Percentiles rank a stretch among this genome's conserved stretches.
These are phyloP conservation scores for Acromyrmex charruanus DNA, from an alignment of 1,140 invertebrate genomes.

Conservation along the genomic window DNA sequence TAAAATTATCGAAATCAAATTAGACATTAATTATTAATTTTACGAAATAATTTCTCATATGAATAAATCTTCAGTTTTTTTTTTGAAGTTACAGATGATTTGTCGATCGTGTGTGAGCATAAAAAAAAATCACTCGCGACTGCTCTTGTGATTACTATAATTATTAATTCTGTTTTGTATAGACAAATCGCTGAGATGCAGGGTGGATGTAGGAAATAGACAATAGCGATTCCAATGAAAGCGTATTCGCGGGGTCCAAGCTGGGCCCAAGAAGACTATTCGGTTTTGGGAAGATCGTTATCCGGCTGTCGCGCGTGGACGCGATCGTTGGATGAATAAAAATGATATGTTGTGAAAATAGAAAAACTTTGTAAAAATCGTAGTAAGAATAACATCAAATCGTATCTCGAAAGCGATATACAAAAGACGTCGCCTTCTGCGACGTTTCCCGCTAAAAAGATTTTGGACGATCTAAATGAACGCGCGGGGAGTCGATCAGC, in stretches of 20 bases:
- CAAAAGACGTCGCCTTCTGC: constrained; percentile 5
- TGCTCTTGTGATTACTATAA: not conserved
- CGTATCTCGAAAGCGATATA: constrained; percentile 54
- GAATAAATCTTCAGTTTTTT: no score
- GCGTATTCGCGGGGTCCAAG: constrained; percentile 1
- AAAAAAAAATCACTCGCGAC: constrained; percentile 21
- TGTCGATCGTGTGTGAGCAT: not conserved
- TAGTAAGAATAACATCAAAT: constrained; percentile 66
- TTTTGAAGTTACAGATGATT: not conserved
- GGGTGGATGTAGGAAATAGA: not conserved
- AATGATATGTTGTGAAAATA: constrained; percentile 67
- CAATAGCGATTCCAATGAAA: constrained; percentile 4
- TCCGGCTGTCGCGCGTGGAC: not conserved
- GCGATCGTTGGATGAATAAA: not conserved
- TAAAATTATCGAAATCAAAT: no score
- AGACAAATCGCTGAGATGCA: constrained; percentile 8
- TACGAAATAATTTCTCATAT: not conserved
- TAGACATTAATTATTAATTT: no score
- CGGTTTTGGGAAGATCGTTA: constrained; percentile 4
- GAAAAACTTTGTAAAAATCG: constrained; percentile 67
- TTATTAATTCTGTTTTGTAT: constrained; percentile 40
- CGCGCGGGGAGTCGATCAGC: constrained; percentile 6
- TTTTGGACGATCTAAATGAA: constrained; percentile 63
- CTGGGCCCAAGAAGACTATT: not conserved
- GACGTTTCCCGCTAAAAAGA: constrained; percentile 29